Evolutionary conservation across 2,113 vertebrate species (phyloP).

Genomic region (Leucopsar rothschildi): DNA sequence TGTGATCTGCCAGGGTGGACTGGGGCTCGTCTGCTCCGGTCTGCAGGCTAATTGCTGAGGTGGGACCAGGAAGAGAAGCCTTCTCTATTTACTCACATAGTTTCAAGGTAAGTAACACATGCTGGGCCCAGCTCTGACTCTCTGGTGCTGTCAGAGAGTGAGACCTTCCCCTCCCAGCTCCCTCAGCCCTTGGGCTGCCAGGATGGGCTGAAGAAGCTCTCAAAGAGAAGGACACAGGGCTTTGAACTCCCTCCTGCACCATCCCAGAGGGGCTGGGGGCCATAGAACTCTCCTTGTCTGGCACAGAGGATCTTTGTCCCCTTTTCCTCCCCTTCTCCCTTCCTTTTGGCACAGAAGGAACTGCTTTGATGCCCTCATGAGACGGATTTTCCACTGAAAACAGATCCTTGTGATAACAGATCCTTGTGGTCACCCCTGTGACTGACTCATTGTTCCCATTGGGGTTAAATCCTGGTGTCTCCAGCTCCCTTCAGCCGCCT

Average conservation of each 20-base stretch:
- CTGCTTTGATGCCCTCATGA: neutral
- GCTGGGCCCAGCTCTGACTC: neutral
- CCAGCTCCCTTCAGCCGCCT: neutral
- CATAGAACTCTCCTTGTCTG: neutral
- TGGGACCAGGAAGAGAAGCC: constrained; percentile 6
- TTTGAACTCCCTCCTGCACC: neutral
- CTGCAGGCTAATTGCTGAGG: neutral
- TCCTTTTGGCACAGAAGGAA: neutral
- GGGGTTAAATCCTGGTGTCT: neutral
- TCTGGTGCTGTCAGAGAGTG: neutral
- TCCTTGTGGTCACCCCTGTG: neutral
- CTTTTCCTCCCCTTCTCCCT: neutral
- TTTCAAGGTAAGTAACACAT: constrained; percentile 1
- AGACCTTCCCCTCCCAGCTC: neutral
- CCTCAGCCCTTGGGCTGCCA: neutral
- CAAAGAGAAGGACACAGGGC: fast-evolving
- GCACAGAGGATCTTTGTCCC: neutral
- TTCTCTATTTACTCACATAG: constrained; percentile 22
- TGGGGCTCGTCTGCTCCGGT: neutral
- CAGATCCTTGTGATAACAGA: neutral
- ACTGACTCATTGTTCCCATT: neutral
- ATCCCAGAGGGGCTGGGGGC: neutral
- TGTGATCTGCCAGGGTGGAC: neutral
- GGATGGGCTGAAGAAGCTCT: neutral
- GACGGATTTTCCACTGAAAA: neutral